These are phyloP conservation scores for Phengaris alcon DNA, from an alignment of 2,888 invertebrate genomes.

Conservation along the genomic window DNA sequence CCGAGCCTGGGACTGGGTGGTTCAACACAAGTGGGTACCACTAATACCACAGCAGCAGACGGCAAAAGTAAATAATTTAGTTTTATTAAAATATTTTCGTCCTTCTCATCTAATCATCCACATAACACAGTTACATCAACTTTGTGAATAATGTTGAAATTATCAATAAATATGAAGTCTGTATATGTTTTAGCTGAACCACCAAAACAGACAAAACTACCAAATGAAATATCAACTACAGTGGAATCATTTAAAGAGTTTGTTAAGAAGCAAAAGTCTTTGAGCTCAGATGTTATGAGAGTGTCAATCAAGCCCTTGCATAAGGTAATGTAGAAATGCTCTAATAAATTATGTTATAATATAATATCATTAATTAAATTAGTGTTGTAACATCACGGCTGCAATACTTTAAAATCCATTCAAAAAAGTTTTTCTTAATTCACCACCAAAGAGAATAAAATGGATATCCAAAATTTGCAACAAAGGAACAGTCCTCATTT, in stretches of 20 bases:
- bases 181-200: constrained; percentile 57
- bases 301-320: constrained; percentile 77
- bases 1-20: constrained; percentile 84
- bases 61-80: constrained; percentile 57
- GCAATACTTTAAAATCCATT: no score
- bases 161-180: neutral
- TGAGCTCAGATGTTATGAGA: constrained; percentile 89
- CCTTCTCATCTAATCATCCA: neutral
- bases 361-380: no score
- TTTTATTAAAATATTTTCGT: neutral
- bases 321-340: constrained; percentile 50
- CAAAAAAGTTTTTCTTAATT: no score
- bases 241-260: constrained; percentile 90
- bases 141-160: no score
- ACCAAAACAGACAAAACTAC: constrained; percentile 78
- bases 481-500: no score
- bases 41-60: constrained; percentile 51
- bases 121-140: no score
- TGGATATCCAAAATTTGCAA: no score
- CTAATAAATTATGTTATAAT: no score
- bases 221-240: constrained; percentile 87
- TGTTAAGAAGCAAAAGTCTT: constrained; percentile 90
- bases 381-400: no score
- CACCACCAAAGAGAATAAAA: no score
- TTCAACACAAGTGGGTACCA: constrained; percentile 70